These are phyloP conservation scores for Lasioglossum oenotherae DNA, from an alignment of 2,888 invertebrate species.

Conservation along the genomic window DNA sequence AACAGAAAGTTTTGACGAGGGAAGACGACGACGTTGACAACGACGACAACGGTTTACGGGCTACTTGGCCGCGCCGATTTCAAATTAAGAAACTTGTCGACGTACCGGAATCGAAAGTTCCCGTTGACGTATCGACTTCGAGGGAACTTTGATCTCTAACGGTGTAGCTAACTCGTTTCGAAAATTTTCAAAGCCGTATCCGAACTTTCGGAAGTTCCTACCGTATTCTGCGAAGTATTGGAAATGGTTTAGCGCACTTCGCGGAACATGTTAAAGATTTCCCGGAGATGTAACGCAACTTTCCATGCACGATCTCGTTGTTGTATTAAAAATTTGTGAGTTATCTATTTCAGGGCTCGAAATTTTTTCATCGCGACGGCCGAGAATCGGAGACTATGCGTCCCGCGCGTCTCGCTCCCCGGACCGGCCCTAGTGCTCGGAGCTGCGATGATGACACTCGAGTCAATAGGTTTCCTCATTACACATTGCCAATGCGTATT, in stretches of 20 bases:
- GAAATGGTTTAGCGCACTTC: background rate
- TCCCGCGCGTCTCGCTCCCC: too few relatives aligned
- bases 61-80: background rate
- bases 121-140: background rate
- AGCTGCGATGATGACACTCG: too few relatives aligned
- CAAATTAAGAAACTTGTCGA: constrained; percentile 11
- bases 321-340: too few relatives aligned
- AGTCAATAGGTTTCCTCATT: too few relatives aligned
- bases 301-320: background rate
- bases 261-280: background rate
- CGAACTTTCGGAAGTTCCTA: background rate
- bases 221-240: background rate
- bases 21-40: background rate
- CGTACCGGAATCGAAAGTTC: background rate
- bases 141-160: background rate
- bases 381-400: too few relatives aligned
- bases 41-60: background rate
- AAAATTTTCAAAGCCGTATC: background rate
- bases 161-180: background rate
- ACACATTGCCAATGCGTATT: too few relatives aligned
- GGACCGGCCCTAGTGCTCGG: too few relatives aligned
- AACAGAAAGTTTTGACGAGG: background rate
- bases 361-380: too few relatives aligned
- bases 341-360: too few relatives aligned
- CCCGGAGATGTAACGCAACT: background rate